Base-by-base conservation (phyloP, 2,113 vertebrate genomes). In the Brachyhypopomus gauderio region DNA sequence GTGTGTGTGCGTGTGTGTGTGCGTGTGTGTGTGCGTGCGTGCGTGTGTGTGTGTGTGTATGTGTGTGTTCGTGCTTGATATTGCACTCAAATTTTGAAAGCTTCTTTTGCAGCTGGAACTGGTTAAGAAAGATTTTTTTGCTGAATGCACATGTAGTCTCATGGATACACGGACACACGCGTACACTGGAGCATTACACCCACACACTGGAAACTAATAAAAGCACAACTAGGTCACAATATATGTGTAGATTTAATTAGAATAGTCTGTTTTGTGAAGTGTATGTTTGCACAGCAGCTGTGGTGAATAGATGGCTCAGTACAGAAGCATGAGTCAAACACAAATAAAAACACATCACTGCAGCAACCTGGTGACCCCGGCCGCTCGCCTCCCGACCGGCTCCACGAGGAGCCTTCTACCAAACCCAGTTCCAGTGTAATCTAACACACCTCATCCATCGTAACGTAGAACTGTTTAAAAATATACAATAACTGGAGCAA, bases 81-180 rank as follows among this genome's bases (percentile, higher is more conserved):
- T 56, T 41, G 79, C 58, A 4, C 3, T 38, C 19, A 34, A 19
- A 38, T 67, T 67, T 19, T 84, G 59, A 78, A 58, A 25, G 7
- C 72, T 73, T 55, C 9, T 30, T 45, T 36, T 52, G n/a, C 78
- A 77, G 78, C 78, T 84, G 74, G 73, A 58, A 58, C 48, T 84
- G 77, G 30, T 62, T 78, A 41, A 19, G 23, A 83, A 52, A 38
- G 3, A 23, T 27, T 36, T 69, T n/a, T 27, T 23, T 60, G 59
- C 63, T 55, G 41, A 12, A 67, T 0, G 3, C 82, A 78, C 23
- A 75, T 75, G 77, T 83, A 69, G 14, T 11, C 20, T 52, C 45
- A 64, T 23, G 45, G 64, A 83, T 52, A 36, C 64, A 41, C n/a
- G 62, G 34, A 77, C 70, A 69, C 56, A 60, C 64, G 56, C 79